These are phyloP conservation scores for Drosophila bunnanda DNA, from an alignment of 2,888 invertebrate species.

Conservation along the genomic window DNA sequence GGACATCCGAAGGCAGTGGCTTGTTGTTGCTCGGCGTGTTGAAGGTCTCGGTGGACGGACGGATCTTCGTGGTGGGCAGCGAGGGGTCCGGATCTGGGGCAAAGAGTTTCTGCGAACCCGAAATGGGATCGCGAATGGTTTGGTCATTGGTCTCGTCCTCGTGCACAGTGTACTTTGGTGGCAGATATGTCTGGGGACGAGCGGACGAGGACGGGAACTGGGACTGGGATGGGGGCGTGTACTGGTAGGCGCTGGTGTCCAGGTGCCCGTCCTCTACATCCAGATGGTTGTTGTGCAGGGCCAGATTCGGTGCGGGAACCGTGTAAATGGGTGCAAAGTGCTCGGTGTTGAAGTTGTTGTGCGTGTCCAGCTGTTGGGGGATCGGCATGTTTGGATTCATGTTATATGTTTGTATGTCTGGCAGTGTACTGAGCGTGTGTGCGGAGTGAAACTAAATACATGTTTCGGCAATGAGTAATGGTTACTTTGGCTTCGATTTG, in stretches of 20 bases:
- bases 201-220: constrained; percentile 40
- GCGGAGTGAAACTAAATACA: constrained; percentile 4
- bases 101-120: constrained; percentile 85
- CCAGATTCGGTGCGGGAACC: constrained; percentile 92
- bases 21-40: constrained; percentile 85
- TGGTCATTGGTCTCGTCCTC: constrained; percentile 85
- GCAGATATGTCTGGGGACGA: constrained; percentile 56
- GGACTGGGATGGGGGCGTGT: constrained; percentile 59
- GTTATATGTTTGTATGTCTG: constrained; percentile 28
- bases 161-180: constrained; percentile 86
- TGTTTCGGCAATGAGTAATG: background rate
- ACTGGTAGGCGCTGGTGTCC: constrained; percentile 71
- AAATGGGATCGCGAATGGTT: constrained; percentile 83
- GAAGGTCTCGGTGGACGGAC: constrained; percentile 83
- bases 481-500: background rate
- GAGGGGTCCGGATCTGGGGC: constrained; percentile 86
- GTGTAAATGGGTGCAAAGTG: constrained; percentile 95
- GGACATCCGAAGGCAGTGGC: constrained; percentile 82
- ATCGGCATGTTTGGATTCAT: constrained; percentile 26
- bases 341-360: constrained; percentile 89
- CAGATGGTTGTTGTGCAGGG: constrained; percentile 76
- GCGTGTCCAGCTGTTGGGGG: constrained; percentile 77
- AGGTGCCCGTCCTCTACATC: constrained; percentile 77
- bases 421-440: constrained; percentile 1
- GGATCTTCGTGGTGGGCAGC: constrained; percentile 83